Percentiles rank a stretch among this genome's conserved stretches.
phyloP scores from a whole-genome alignment of 2,888 invertebrate genomes.

The Tachina grossa region DNA sequence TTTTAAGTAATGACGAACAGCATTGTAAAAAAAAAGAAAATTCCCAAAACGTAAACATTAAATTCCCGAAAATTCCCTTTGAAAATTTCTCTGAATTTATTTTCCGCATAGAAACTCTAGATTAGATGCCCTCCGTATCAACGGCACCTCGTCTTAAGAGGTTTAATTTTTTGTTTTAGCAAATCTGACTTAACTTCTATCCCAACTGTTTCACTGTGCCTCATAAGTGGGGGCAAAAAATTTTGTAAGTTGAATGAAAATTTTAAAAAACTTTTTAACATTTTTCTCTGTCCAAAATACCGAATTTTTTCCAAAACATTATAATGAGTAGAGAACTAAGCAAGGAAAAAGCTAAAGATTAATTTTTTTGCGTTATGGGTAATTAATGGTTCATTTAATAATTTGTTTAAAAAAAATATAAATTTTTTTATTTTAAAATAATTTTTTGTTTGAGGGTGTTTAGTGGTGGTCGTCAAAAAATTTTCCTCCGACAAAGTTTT shows the following conservation, averaged over 20 bases:
- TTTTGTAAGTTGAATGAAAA: constrained; percentile 33
- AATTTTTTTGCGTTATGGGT: constrained; percentile 54
- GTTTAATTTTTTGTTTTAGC: background rate
- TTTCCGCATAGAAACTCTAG: too few relatives aligned
- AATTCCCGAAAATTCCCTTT: too few relatives aligned
- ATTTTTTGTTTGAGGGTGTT: constrained; percentile 28
- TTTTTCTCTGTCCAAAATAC: background rate
- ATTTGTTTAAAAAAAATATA: constrained; percentile 32
- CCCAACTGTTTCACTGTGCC: background rate
- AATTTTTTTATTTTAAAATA: constrained; percentile 11
- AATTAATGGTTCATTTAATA: constrained; percentile 71
- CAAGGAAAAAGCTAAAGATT: background rate
- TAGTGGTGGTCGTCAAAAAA: constrained; percentile 31
- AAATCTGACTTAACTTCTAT: background rate
- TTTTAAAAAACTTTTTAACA: constrained; percentile 13
- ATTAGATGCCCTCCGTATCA: too few relatives aligned
- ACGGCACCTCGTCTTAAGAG: background rate
- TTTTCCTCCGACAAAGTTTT: constrained; percentile 45
- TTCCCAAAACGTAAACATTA: too few relatives aligned
- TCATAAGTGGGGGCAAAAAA: background rate
- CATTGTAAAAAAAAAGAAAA: too few relatives aligned
- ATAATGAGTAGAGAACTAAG: constrained; percentile 7
- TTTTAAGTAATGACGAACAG: too few relatives aligned
- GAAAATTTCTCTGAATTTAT: too few relatives aligned
- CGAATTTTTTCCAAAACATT: constrained; percentile 18